Evolutionary conservation across 2,113 vertebrate genomes (phyloP).

Genomic region (Artemisiospiza belli): DNA sequence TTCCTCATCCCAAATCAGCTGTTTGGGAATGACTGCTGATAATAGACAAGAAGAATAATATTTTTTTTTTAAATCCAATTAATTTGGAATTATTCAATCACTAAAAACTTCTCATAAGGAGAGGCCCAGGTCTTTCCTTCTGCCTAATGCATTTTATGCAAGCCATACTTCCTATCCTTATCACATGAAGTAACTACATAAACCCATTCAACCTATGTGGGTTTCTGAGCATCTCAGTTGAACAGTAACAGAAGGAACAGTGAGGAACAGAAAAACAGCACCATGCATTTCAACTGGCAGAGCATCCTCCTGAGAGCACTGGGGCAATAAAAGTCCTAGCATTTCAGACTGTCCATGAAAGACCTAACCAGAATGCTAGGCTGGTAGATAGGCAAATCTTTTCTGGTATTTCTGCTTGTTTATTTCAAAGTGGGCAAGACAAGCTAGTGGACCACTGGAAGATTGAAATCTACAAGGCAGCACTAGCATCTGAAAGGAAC

Average conservation of each 20-base stretch:
- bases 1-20: not conserved
- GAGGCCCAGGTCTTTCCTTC: not conserved
- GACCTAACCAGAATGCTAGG: not conserved
- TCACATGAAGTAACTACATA: not conserved
- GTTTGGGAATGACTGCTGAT: not conserved
- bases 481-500: not conserved
- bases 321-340: not conserved
- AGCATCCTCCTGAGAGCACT: not conserved
- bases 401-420: not conserved
- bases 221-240: not conserved
- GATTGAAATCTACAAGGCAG: not conserved
- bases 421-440: not conserved
- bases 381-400: not conserved
- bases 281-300: not conserved
- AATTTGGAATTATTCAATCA: not conserved
- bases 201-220: not conserved
- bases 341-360: not conserved
- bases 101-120: not conserved
- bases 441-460: not conserved
- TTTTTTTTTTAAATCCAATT: not conserved
- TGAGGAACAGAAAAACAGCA: not conserved
- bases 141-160: not conserved
- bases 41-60: rapidly evolving
- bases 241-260: not conserved
- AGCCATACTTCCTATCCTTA: not conserved